Base-by-base conservation (phyloP, 2,113 vertebrate species). In the Oxyruncus cristatus region DNA sequence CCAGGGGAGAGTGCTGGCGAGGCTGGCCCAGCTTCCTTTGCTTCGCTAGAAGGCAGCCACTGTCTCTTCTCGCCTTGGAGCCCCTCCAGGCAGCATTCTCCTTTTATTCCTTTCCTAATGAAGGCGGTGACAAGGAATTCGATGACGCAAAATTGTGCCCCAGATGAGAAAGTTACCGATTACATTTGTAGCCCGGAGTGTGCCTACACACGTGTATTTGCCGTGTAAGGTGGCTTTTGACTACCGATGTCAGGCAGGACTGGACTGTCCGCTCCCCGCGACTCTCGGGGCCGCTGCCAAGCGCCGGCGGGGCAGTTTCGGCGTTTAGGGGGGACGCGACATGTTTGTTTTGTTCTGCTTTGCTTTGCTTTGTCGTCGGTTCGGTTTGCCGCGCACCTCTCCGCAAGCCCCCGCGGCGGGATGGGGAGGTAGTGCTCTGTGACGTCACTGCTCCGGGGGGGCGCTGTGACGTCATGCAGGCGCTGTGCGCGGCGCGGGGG, bases 171-270 rank as follows among this genome's bases (percentile, higher is more conserved):
- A 56, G n/a, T 8, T 14, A 7, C 22, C 46, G 1, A 2, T 12
- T 23, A 1, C 46, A 1, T 6, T 6, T 1, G 39, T 14, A 35
- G 76, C 18, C 28, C 39, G 30, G 2, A 50, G 5, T 14, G 63
- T 55, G 53, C 18, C n/a, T 15, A 27, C 28, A 1, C 8, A 0
- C 3, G 49, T 8, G 15, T 7, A 19, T 7, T 5, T 39, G 61
- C 61, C 44, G 12, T 41, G 59, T 15, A 55, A 20, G 42, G 32
- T 3, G 82, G 46, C 8, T 71, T 68, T 44, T 6, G 61, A 0
- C 3, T 2, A 2, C 5, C 5, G 39, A 2, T 2, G 44, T 35
- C 4, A 5, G 58, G 26, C 10, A 6, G 20, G 20, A 35, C 35
- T 0, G 56, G 13, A 5, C 56, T 5, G 6, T 23, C 24, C 3